Percentiles rank a stretch among this genome's conserved stretches.
phyloP scores from a whole-genome alignment of 2,113 vertebrate species.

The Syngnathoides biaculeatus region DNA sequence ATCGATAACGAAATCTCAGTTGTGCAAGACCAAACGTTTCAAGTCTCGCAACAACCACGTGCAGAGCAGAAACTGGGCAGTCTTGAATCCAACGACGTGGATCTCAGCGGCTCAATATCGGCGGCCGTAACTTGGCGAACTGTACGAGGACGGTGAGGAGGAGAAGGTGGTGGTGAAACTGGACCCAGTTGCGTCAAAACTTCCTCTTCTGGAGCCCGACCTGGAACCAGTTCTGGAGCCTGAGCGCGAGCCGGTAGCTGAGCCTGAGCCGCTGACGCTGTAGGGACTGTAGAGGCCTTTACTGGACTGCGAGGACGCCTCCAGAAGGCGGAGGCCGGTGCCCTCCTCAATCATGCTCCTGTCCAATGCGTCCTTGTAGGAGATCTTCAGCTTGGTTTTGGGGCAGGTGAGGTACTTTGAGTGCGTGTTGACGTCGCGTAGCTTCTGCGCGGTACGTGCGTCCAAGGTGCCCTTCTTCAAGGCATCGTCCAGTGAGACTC shows the following conservation, averaged over 20 bases:
- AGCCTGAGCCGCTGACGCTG: conserved; percentile 87
- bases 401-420: conserved; percentile 97
- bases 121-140: conserved; percentile 86
- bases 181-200: conserved; percentile 88
- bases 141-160: conserved; percentile 86
- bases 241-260: conserved; percentile 82
- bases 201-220: conserved; percentile 87
- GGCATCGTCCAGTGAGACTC: conserved; percentile 87
- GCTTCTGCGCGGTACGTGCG: conserved; percentile 88
- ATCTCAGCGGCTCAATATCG: conserved; percentile 73
- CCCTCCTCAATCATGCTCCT: conserved; percentile 95
- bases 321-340: conserved; percentile 84
- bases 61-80: conserved; percentile 79
- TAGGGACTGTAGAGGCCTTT: conserved; percentile 97
- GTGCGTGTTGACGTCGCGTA: conserved; percentile 86
- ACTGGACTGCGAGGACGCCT: conserved; percentile 89
- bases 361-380: conserved; percentile 96
- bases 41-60: conserved; percentile 74
- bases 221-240: conserved; percentile 88
- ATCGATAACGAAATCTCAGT: conserved; percentile 34
- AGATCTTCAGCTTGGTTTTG: conserved; percentile 98
- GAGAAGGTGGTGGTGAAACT: conserved; percentile 88
- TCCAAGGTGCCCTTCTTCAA: conserved; percentile 89
- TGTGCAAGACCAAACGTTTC: conserved; percentile 53
- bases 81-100: conserved; percentile 60